Evolutionary conservation across 2,797 vertebrate species (phyloP).

Genomic region (Parambassis ranga): DNA sequence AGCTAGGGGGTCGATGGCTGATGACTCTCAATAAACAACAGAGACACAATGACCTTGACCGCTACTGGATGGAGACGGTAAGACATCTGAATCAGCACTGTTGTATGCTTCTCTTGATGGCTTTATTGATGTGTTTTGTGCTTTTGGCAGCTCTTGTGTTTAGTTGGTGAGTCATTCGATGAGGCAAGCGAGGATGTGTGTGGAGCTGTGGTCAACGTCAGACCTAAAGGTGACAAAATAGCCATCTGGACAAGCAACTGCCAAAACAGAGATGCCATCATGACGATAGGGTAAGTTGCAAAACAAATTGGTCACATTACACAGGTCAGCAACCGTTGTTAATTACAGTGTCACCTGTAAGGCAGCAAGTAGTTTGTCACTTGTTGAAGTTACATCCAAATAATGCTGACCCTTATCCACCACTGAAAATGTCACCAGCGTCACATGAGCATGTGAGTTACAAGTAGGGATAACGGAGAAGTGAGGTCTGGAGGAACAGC

Average conservation of each 20-base stretch:
- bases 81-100: background rate
- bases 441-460: no score
- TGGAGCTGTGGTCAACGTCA: conserved; percentile 86
- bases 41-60: conserved; percentile 85
- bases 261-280: conserved; percentile 85
- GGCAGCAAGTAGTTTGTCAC: no score
- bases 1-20: conserved; percentile 85
- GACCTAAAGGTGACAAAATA: conserved; percentile 87
- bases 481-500: no score
- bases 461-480: no score
- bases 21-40: conserved; percentile 86
- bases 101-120: background rate
- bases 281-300: conserved; percentile 83
- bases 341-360: no score
- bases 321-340: no score
- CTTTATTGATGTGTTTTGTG: background rate
- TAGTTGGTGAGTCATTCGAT: conserved; percentile 86
- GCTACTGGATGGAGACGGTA: conserved; percentile 88
- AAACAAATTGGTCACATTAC: background rate
- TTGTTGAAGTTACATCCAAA: no score
- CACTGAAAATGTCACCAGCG: no score
- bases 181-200: conserved; percentile 86
- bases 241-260: conserved; percentile 87
- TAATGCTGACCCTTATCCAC: no score
- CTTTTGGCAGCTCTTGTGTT: conserved; percentile 82